Evolutionary conservation across 2,113 vertebrate genomes (phyloP).

Genomic region (Dasyornis broadbenti): DNA sequence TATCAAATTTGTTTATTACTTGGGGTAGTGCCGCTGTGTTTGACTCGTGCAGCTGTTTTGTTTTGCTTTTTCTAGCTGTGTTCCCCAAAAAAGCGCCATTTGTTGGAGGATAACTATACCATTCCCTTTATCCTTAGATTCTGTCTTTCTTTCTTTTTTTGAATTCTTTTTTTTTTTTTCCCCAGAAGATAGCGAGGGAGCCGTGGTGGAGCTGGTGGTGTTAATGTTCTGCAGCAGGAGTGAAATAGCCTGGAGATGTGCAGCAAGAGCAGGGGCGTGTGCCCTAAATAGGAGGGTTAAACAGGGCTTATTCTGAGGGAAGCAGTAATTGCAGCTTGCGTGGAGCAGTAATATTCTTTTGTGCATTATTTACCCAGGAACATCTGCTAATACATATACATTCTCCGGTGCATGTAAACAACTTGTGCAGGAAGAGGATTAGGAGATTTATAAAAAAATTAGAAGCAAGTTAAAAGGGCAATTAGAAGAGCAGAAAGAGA

Average conservation of each 20-base stretch:
- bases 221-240: constrained; percentile 48
- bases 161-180: not conserved
- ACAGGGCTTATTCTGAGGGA: constrained; percentile 37
- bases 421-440: constrained; percentile 54
- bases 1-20: constrained; percentile 13
- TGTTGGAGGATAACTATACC: not conserved
- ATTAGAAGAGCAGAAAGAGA: constrained; percentile 73
- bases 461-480: constrained; percentile 71
- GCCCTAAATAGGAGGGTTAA: constrained; percentile 50
- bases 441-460: constrained; percentile 62
- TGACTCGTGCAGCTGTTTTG: not conserved
- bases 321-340: constrained; percentile 36
- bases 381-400: constrained; percentile 68
- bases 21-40: not conserved
- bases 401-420: constrained; percentile 66
- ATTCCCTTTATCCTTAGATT: not conserved
- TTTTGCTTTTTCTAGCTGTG: not conserved
- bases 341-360: constrained; percentile 34
- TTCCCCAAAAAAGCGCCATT: not conserved
- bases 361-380: constrained; percentile 70
- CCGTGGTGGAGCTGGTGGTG: constrained; percentile 21
- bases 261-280: not conserved
- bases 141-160: not conserved
- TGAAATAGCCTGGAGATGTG: constrained; percentile 39
- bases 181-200: not conserved